Evolutionary conservation across 2,113 vertebrate species (phyloP).

Genomic region (Eretmochelys imbricata): DNA sequence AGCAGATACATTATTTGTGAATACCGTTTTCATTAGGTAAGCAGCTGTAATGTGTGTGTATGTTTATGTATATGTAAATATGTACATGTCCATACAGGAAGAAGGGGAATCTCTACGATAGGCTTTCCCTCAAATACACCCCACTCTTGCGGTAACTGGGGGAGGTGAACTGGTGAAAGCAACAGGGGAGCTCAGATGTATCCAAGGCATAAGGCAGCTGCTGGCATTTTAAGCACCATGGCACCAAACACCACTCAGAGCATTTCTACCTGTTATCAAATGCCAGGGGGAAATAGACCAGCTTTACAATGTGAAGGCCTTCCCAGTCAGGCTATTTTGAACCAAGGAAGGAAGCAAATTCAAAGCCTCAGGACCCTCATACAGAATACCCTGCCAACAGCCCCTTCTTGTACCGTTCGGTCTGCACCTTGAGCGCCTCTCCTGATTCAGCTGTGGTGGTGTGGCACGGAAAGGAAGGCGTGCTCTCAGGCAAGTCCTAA

Average conservation of each 20-base stretch:
- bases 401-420: background rate
- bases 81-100: background rate
- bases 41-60: background rate
- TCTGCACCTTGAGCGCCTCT: background rate
- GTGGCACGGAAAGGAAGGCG: background rate
- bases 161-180: background rate
- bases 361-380: background rate
- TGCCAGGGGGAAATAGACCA: background rate
- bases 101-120: background rate
- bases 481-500: background rate
- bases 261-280: background rate
- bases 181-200: background rate
- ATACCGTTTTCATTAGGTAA: background rate
- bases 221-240: background rate
- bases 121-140: background rate
- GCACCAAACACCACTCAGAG: background rate
- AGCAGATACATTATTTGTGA: background rate
- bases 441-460: background rate
- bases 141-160: background rate
- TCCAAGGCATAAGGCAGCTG: background rate
- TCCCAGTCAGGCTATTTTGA: background rate
- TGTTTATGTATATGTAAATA: background rate
- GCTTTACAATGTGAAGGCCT: background rate
- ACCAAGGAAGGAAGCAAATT: background rate
- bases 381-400: background rate